Conservation (phyloP, 1,140 invertebrate species). For the Danaus melanippus region DNA sequence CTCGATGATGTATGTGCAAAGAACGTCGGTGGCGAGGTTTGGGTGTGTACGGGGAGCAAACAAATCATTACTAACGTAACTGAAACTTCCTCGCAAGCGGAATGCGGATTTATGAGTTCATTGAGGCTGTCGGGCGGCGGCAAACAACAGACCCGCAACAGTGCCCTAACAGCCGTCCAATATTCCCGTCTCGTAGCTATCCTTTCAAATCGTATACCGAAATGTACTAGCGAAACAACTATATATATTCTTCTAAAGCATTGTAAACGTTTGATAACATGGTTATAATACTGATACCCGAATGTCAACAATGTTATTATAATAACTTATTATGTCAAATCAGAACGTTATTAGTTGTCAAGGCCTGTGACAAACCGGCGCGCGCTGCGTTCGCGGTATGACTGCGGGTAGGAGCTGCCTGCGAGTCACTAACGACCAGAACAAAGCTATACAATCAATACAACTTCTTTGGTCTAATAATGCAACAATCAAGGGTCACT, state of each 20-base stretch:
- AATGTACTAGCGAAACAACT: conserved; percentile 4
- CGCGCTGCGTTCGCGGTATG: conserved; percentile 47
- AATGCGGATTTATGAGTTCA: conserved; percentile 46
- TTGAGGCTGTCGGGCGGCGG: conserved; percentile 50
- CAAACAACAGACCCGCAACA: conserved; percentile 56
- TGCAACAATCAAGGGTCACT: conserved; percentile 15
- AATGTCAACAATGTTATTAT: too few relatives aligned
- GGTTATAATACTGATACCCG: conserved; percentile 1
- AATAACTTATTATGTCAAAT: too few relatives aligned
- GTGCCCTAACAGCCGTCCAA: conserved; percentile 46
- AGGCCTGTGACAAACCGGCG: conserved; percentile 28
- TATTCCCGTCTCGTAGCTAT: conserved; percentile 40
- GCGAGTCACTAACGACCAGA: conserved; percentile 24
- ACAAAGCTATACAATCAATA: conserved; percentile 17
- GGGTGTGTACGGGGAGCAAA: conserved; percentile 31
- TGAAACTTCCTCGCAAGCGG: conserved; percentile 42
- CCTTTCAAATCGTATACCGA: conserved; percentile 19
- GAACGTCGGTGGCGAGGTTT: conserved; percentile 48
- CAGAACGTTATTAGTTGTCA: conserved; percentile 9
- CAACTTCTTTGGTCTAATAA: conserved; percentile 12
- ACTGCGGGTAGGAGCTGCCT: conserved; percentile 37
- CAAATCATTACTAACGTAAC: conserved; percentile 55
- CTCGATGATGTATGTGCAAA: conserved; percentile 26
- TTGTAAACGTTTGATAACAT: conserved; percentile 4
- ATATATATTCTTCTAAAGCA: conserved; percentile 1